These are phyloP conservation scores for Diplodus sargus DNA, from an alignment of 2,797 vertebrate genomes.

Conservation along the genomic window DNA sequence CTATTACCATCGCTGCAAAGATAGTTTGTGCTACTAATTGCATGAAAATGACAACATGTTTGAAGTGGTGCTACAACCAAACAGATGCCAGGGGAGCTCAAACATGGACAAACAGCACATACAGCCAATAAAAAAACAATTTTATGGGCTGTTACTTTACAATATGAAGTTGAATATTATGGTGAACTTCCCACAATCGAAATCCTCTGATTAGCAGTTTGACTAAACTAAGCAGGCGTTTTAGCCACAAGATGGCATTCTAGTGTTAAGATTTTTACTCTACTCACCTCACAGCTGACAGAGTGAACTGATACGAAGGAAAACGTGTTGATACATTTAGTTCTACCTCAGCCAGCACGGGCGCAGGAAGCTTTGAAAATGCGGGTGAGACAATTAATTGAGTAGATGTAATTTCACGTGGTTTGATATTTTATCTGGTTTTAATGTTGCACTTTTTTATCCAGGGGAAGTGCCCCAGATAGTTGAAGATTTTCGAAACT, in stretches of 20 bases:
- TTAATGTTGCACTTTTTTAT: too few species aligned
- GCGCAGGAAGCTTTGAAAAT: too few species aligned
- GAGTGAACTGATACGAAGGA: neutral
- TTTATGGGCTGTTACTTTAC: neutral
- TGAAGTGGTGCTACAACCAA: conserved; percentile 26
- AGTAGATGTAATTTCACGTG: too few species aligned
- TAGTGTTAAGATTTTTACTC: conserved; percentile 36
- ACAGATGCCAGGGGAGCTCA: conserved; percentile 4
- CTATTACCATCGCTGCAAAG: conserved; percentile 34
- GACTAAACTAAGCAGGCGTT: neutral
- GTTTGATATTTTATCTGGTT: too few species aligned
- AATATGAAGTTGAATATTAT: conserved; percentile 11
- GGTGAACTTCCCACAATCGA: neutral
- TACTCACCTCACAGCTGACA: neutral
- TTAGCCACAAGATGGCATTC: conserved; percentile 76
- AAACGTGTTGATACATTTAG: neutral
- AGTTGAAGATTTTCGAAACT: too few species aligned
- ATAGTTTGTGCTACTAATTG: conserved; percentile 53
- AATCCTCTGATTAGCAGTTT: neutral
- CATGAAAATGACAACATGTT: conserved; percentile 46
- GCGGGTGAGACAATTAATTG: too few species aligned
- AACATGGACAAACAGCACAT: neutral
- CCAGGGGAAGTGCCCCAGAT: too few species aligned
- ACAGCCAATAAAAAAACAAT: neutral
- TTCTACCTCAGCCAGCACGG: neutral